Evolutionary conservation across 2,113 vertebrate genomes (phyloP).

Genomic region (Salvelinus sp.): DNA sequence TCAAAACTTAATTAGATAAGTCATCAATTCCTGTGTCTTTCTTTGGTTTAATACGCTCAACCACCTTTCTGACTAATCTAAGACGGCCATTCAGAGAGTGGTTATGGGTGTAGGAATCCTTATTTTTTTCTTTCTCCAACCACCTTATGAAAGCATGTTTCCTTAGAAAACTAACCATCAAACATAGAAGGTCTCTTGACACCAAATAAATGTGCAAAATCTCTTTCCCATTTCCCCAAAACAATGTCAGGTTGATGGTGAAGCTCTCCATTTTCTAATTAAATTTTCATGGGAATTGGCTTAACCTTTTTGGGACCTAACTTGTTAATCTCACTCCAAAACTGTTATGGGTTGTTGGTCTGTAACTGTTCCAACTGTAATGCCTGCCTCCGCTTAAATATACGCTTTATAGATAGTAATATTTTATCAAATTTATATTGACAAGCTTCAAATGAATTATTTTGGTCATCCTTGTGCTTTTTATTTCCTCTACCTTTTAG

Average conservation of each 20-base stretch:
- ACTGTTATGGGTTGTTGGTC: too few relatives aligned
- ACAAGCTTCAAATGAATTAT: not conserved
- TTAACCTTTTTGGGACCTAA: not conserved
- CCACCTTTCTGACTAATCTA: not conserved
- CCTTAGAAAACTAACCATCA: not conserved
- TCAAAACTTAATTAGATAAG: not conserved
- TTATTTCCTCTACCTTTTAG: not conserved
- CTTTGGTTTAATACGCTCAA: not conserved
- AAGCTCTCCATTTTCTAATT: not conserved
- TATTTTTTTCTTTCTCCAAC: not conserved
- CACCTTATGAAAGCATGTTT: not conserved
- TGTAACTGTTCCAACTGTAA: not conserved
- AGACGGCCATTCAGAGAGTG: not conserved
- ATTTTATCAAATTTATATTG: not conserved
- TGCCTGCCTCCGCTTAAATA: not conserved
- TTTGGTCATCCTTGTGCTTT: too few relatives aligned
- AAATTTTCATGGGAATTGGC: not conserved
- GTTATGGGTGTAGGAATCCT: not conserved
- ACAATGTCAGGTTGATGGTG: not conserved
- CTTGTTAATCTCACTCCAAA: not conserved
- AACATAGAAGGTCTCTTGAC: not conserved
- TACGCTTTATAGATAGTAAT: not conserved
- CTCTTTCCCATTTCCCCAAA: not conserved
- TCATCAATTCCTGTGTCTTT: not conserved
- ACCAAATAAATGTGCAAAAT: constrained; percentile 1